Evolutionary conservation across 1,140 invertebrate species (phyloP).

Genomic region (Coenobita brevimanus): DNA sequence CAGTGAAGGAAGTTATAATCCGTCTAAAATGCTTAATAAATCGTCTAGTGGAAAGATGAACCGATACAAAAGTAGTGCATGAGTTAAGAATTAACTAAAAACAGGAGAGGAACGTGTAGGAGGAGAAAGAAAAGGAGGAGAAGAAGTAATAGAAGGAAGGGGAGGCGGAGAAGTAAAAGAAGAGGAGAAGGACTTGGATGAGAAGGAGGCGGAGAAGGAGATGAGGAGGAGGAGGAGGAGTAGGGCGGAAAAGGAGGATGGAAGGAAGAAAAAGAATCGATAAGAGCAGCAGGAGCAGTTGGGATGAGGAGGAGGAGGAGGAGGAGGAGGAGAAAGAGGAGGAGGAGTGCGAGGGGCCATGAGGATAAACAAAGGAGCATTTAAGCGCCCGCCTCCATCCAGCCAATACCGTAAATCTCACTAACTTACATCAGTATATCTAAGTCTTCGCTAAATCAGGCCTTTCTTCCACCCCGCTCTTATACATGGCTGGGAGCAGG

Average conservation of each 20-base stretch:
- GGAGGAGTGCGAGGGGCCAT: neutral
- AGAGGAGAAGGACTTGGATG: too few relatives aligned
- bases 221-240: too few relatives aligned
- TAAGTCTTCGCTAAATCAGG: slow-evolving; percentile 62
- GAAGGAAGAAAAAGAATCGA: too few relatives aligned
- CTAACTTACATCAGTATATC: slow-evolving; percentile 53
- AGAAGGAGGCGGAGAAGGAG: too few relatives aligned
- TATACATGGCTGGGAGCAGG: slow-evolving; percentile 24
- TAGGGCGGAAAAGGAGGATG: too few relatives aligned
- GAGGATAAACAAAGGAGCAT: neutral
- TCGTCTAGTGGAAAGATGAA: too few relatives aligned
- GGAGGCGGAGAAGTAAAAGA: too few relatives aligned
- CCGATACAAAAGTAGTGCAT: too few relatives aligned
- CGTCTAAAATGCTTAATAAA: too few relatives aligned
- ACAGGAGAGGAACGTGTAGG: neutral
- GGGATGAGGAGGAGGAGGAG: slow-evolving; percentile 12
- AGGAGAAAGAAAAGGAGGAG: too few relatives aligned
- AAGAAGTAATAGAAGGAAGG: neutral
- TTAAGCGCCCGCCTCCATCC: slow-evolving; percentile 5
- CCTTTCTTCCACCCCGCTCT: slow-evolving; percentile 42
- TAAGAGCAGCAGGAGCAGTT: too few relatives aligned
- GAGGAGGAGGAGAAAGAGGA: slow-evolving; percentile 7
- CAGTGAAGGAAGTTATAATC: too few relatives aligned
- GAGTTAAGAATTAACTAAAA: neutral
- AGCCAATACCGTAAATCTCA: slow-evolving; percentile 59